phyloP scores from a whole-genome alignment of 2,888 invertebrate species.

The Lasioglossum pauxillum region DNA sequence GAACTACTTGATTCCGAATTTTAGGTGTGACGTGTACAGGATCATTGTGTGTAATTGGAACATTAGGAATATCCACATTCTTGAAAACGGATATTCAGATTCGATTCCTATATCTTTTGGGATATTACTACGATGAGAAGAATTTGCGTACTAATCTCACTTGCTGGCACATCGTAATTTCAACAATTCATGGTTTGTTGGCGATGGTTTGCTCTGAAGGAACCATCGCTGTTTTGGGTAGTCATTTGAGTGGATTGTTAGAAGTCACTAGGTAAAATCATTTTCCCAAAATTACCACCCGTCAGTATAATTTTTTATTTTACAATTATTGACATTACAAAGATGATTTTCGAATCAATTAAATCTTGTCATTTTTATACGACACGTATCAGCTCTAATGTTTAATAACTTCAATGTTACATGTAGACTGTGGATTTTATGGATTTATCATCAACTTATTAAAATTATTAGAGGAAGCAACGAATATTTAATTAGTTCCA shows the following conservation, averaged over 20 bases:
- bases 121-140: background rate
- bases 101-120: background rate
- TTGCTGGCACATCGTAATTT: background rate
- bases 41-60: background rate
- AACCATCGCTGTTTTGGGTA: background rate
- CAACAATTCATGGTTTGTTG: background rate
- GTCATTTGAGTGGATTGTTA: background rate
- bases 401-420: no score
- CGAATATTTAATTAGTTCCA: no score
- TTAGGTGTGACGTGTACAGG: background rate
- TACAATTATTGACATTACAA: no score
- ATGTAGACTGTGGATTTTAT: no score
- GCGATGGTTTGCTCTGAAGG: background rate
- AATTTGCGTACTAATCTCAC: background rate
- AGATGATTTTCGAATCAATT: no score
- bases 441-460: no score
- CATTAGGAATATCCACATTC: background rate
- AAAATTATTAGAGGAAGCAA: no score
- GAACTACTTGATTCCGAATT: background rate
- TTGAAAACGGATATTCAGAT: background rate
- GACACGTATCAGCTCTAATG: no score
- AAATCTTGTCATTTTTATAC: no score
- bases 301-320: no score
- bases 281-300: background rate
- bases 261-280: slow-evolving; percentile 7